Base-by-base conservation (phyloP, 2,888 invertebrate genomes). In the Atrina japonica region DNA sequence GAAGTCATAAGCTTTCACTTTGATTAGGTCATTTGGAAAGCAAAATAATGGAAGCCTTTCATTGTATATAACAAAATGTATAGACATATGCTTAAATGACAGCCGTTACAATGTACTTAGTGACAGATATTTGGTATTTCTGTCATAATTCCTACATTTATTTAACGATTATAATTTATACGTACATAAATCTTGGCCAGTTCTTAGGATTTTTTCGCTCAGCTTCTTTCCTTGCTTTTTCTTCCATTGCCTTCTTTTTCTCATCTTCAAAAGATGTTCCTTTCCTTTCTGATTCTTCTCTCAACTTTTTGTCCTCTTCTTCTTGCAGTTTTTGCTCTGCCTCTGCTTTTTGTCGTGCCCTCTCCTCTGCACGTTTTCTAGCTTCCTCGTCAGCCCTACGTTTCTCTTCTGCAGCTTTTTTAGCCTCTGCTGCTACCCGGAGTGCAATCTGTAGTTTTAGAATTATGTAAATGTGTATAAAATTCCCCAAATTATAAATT, bases 131-230 rank as follows among this genome's bases (percentile, higher is more conserved):
- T n/a, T n/a, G n/a, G n/a, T n/a, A n/a, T n/a, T n/a, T n/a, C n/a
- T n/a, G n/a, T n/a, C n/a, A n/a, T n/a, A n/a, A n/a, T n/a, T n/a
- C n/a, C n/a, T n/a, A n/a, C n/a, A n/a, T n/a, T n/a, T n/a, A n/a
- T n/a, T n/a, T n/a, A n/a, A n/a, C n/a, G n/a, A n/a, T n/a, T n/a
- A n/a, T n/a, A n/a, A n/a, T n/a, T n/a, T 35, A 11, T 43, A 77
- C 83, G 77, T 75, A 88, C 88, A 82, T 81, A 53, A 75, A 84
- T 66, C 77, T 68, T 1, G 86, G 86, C 88, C 88, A 88, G 78
- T 86, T 86, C 40, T 83, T 83, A 0, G 86, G 86, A 69, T 87
- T 82, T 52, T 71, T 77, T 63, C 84, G 66, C 73, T 83, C 81
- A 52, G 76, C 71, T 61, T 84, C 79, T 73, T 76, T 75, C 47